These are phyloP conservation scores for Origma solitaria DNA, from an alignment of 2,113 vertebrate species.

Conservation along the genomic window DNA sequence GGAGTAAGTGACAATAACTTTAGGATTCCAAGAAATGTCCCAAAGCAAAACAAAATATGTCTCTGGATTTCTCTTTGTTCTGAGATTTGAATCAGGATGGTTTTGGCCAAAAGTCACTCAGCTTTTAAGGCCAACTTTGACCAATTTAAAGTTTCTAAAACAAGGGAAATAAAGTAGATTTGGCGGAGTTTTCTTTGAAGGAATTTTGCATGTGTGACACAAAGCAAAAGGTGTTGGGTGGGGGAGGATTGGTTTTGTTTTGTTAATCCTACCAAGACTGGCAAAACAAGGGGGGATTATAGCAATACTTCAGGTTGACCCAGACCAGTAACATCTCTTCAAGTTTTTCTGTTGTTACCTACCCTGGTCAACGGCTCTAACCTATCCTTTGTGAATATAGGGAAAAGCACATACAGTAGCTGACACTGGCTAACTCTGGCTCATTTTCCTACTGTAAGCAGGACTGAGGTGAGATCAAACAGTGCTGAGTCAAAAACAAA, in stretches of 20 bases:
- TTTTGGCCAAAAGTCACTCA: not conserved
- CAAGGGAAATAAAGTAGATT: not conserved
- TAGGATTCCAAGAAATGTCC: not conserved
- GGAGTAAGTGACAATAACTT: not conserved
- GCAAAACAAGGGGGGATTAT: not conserved
- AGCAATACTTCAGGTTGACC: not conserved
- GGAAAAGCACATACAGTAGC: not conserved
- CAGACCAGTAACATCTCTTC: not conserved
- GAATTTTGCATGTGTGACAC: not conserved
- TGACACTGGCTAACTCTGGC: not conserved
- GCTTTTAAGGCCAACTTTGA: not conserved
- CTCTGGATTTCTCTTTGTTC: not conserved
- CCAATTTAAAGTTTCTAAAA: not conserved
- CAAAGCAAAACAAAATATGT: not conserved
- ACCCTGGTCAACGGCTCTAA: not conserved
- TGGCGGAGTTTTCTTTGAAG: not conserved
- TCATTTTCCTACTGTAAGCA: not conserved
- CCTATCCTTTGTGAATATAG: not conserved
- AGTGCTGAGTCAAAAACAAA: not conserved
- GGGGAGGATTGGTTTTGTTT: not conserved
- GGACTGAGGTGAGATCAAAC: not conserved
- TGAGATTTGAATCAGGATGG: not conserved
- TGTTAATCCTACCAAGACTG: not conserved
- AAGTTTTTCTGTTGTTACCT: not conserved
- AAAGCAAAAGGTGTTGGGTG: not conserved